These are phyloP conservation scores for Drosophila virilis DNA, from an alignment of 1,140 invertebrate genomes.

Conservation along the genomic window DNA sequence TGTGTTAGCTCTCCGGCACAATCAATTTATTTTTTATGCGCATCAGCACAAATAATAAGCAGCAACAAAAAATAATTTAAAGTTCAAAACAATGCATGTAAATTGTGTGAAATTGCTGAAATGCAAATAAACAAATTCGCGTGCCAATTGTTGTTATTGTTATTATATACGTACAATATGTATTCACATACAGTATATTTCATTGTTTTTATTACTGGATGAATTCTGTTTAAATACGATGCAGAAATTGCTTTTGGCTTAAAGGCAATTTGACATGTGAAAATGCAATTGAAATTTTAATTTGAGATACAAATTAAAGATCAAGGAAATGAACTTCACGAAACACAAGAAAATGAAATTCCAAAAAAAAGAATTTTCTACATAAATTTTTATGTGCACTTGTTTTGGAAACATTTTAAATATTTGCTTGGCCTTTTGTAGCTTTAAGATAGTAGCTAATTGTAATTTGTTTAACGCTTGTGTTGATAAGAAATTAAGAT, in stretches of 20 bases:
- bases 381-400: no score
- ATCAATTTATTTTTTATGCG: constrained; percentile 9
- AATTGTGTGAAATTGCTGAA: constrained; percentile 46
- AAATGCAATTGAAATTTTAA: not conserved
- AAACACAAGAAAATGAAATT: not conserved
- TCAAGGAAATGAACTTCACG: not conserved
- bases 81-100: constrained; percentile 24
- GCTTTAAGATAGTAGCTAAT: no score
- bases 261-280: not conserved
- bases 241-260: not conserved
- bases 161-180: not conserved
- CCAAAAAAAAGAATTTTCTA: not conserved
- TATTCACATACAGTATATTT: not conserved
- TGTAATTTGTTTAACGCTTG: no score
- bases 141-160: constrained; percentile 38
- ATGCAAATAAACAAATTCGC: constrained; percentile 54
- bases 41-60: constrained; percentile 25
- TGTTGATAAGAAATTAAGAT: not conserved
- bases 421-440: no score
- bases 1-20: constrained; percentile 3
- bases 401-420: no score
- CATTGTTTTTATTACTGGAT: constrained; percentile 26
- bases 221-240: constrained; percentile 60
- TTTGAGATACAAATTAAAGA: not conserved
- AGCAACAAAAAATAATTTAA: constrained; percentile 22